These are phyloP conservation scores for Hipposideros armiger DNA, from an alignment of 2,113 vertebrate species.

Conservation along the genomic window DNA sequence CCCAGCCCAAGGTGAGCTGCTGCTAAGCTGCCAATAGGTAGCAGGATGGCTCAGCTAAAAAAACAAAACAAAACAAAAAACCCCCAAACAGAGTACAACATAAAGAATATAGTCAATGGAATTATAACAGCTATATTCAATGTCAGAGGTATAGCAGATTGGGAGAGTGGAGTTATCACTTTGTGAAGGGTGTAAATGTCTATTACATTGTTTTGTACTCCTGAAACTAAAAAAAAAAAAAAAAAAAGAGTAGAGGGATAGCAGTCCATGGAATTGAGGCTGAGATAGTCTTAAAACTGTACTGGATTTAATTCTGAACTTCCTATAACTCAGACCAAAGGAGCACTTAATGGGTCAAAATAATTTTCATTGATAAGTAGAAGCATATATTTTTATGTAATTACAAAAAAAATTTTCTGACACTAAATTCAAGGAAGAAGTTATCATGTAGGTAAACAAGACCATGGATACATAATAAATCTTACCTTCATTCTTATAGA, in stretches of 20 bases:
- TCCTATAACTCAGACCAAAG: not conserved
- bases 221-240: not conserved
- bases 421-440: not conserved
- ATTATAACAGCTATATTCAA: too few species aligned
- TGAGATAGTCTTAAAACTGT: not conserved
- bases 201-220: too few species aligned
- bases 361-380: not conserved
- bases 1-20: too few species aligned
- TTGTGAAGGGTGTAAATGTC: too few species aligned
- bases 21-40: too few species aligned
- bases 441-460: not conserved
- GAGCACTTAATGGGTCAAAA: not conserved
- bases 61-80: too few species aligned
- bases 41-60: too few species aligned
- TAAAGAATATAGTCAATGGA: too few species aligned
- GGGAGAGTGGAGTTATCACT: too few species aligned
- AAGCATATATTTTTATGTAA: not conserved
- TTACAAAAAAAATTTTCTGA: not conserved
- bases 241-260: not conserved
- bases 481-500: not conserved
- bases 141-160: too few species aligned
- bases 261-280: not conserved
- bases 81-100: not conserved
- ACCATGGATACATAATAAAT: not conserved
- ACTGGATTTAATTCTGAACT: conserved; percentile 8